Conservation (phyloP, 2,888 invertebrate species). For the Hyposoter dolosus region DNA sequence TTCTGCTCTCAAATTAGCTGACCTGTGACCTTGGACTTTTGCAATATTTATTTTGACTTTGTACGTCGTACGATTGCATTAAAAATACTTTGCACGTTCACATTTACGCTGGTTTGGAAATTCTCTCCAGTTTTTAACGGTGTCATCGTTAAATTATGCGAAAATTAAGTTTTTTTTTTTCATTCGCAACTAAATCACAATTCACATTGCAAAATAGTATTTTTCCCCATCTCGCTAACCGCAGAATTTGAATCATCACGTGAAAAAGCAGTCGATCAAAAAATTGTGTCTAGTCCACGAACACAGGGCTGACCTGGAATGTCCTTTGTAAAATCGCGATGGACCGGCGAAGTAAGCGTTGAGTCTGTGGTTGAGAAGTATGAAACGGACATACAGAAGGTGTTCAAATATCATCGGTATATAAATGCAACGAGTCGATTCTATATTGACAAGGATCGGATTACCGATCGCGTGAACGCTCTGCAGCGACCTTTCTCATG, state of each 20-base stretch:
- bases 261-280: not conserved
- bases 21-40: not conserved
- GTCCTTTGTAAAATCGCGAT: not conserved
- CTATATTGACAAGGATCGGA: slow-evolving; percentile 48
- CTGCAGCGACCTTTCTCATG: slow-evolving; percentile 51
- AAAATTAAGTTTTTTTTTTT: not conserved
- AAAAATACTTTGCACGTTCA: not conserved
- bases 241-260: not conserved
- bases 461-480: slow-evolving; percentile 54
- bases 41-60: not conserved
- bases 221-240: not conserved
- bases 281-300: too few species aligned
- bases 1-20: not conserved
- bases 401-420: slow-evolving; percentile 24
- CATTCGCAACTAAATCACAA: not conserved
- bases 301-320: not conserved
- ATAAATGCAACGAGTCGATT: slow-evolving; percentile 27
- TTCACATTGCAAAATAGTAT: not conserved
- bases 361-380: slow-evolving; percentile 53
- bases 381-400: slow-evolving; percentile 37
- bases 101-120: not conserved
- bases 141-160: not conserved
- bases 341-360: not conserved
- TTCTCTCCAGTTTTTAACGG: not conserved
- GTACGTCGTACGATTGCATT: not conserved